phyloP scores from a whole-genome alignment of 2,888 invertebrate genomes.

The Prosopocoilus inquinatus region DNA sequence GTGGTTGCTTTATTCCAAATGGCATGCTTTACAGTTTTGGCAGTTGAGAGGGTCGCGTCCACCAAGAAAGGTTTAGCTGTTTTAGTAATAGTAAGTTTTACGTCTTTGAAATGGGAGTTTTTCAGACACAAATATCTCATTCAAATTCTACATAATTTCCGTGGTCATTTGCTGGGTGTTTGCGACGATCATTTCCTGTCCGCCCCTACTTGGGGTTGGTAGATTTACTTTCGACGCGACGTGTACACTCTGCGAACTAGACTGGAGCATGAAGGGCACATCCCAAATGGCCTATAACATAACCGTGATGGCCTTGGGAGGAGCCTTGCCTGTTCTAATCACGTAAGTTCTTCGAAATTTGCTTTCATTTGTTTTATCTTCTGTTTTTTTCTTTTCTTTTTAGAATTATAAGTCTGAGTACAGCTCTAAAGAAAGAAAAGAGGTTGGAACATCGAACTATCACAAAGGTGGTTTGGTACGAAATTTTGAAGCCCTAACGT shows the following conservation, averaged over 20 bases:
- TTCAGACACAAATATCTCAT: constrained; percentile 50
- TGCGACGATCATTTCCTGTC: constrained; percentile 51
- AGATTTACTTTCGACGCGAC: constrained; percentile 55
- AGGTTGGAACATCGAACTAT: constrained; percentile 18
- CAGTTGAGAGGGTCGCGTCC: constrained; percentile 55
- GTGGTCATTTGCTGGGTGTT: constrained; percentile 52
- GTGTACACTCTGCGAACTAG: constrained; percentile 52
- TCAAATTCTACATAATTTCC: constrained; percentile 52
- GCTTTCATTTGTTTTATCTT: constrained; percentile 6
- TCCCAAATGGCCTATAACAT: constrained; percentile 52
- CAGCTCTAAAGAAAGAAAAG: constrained; percentile 17
- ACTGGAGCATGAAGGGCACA: constrained; percentile 53
- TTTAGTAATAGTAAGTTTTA: not conserved
- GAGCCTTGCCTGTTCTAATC: constrained; percentile 50
- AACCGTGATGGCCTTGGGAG: constrained; percentile 52
- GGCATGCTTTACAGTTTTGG: constrained; percentile 52
- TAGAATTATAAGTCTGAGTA: constrained; percentile 23
- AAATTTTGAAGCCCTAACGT: not conserved
- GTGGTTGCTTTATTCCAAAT: constrained; percentile 58
- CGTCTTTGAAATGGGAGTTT: not conserved
- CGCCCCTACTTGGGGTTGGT: constrained; percentile 55
- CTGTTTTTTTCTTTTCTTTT: constrained; percentile 14
- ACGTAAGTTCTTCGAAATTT: constrained; percentile 47
- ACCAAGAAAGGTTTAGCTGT: constrained; percentile 52
- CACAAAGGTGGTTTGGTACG: constrained; percentile 29